Base-by-base conservation (phyloP, 2,888 invertebrate genomes). In the Apodemia duryi region DNA sequence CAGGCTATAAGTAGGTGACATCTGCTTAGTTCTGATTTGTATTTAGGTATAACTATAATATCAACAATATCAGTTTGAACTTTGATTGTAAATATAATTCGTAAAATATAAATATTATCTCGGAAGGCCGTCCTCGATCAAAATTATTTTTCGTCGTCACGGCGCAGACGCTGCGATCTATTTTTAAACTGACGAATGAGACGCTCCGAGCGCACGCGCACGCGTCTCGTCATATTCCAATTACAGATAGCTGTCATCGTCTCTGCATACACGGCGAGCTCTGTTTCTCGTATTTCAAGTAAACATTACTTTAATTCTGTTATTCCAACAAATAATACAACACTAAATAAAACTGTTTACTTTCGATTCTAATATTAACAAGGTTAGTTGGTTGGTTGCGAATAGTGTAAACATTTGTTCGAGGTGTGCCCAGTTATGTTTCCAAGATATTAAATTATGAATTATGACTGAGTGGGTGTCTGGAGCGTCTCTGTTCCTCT, bases 141-240 rank as follows among this genome's bases (percentile, higher is more conserved):
- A 83, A 89, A 85, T 89, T 88, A 89, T 91, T 91, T 91, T 91
- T 91, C 86, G 90, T 90, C 90, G 89, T 91, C 89, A 91, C 85
- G 86, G 85, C 88, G 85, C 91, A 91, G 91, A 90, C 91, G 88
- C 89, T 81, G 85, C 80, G 80, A 83, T 88, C 91, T 91, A 91
- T 91, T 91, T 90, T 84, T 91, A 91, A 86, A 82, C 89, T 90
- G 91, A 91, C 91, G 91, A 91, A 91, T 91, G 91, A 90, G 90
- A 89, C 88, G 86, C 84, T 83, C 81, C 81, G 87, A 86, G 85
- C 84, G 86, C 90, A 85, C 85, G 86, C 87, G 88, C 87, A 86
- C 88, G 83, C 86, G 79, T 82, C 90, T 84, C 86, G 83, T 91
- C 91, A 91, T 91, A 91, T 90, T 91, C 91, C 88, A 87, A 91